A percentile compares a stretch with the other conserved stretches of the same genome.
phyloP scores from a whole-genome alignment of 1,140 invertebrate genomes.

The Achatina immaculata region DNA sequence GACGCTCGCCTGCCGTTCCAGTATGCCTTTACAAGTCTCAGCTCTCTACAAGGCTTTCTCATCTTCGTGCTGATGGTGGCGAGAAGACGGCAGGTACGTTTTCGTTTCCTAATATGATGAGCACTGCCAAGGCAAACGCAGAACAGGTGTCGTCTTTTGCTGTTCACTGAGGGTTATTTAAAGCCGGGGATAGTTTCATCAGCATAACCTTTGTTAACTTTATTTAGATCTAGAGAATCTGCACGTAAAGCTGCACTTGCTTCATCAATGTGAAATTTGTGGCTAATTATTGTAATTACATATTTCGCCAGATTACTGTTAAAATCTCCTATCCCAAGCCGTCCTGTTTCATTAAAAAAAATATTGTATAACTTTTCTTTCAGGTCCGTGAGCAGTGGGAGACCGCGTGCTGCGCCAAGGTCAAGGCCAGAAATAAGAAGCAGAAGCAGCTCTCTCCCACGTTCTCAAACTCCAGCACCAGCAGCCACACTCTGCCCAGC shows the following conservation, averaged over 20 bases:
- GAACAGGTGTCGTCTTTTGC: no score
- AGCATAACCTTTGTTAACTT: not conserved
- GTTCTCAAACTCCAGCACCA: constrained; percentile 38
- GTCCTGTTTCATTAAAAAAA: no score
- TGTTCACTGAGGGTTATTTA: not conserved
- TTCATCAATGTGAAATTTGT: not conserved
- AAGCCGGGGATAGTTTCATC: not conserved
- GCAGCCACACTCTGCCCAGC: constrained; percentile 18
- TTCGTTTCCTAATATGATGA: not conserved
- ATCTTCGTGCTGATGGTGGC: constrained; percentile 71
- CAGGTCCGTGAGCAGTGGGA: constrained; percentile 63
- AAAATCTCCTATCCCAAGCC: no score
- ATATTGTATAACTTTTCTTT: not conserved
- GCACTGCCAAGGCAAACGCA: not conserved
- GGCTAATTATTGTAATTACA: not conserved
- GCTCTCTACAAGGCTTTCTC: constrained; percentile 74
- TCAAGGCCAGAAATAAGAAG: constrained; percentile 14
- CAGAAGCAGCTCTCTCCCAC: constrained; percentile 38
- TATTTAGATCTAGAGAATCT: not conserved
- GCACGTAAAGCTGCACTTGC: not conserved
- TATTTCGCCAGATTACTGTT: no score
- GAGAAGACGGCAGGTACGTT: constrained; percentile 53
- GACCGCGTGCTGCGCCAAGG: constrained; percentile 52
- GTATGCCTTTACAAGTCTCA: constrained; percentile 74
- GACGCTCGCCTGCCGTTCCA: constrained; percentile 71